Percentiles rank a stretch among this genome's conserved stretches.
Conservation (phyloP, 2,797 vertebrate species). For the Lacerta agilis region DNA sequence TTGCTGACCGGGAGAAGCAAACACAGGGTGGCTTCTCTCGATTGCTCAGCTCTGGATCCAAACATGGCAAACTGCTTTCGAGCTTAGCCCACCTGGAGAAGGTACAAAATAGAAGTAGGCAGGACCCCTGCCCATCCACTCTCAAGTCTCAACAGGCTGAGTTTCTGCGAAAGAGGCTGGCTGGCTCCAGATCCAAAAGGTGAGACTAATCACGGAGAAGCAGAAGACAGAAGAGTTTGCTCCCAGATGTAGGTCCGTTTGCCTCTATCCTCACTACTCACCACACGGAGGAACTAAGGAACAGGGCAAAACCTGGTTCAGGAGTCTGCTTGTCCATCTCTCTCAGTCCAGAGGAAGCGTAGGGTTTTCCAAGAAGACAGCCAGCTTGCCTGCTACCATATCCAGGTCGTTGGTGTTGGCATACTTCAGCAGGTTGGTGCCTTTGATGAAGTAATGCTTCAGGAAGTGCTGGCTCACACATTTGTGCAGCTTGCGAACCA, state of each 20-base stretch:
- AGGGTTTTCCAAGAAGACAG: slow-evolving; percentile 78
- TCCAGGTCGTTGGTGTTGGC: slow-evolving; percentile 79
- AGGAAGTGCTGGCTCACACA: slow-evolving; percentile 85
- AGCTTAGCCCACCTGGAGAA: slow-evolving; percentile 20
- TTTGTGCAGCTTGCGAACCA: slow-evolving; percentile 83
- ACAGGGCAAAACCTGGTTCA: neutral
- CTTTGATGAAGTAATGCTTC: slow-evolving; percentile 82
- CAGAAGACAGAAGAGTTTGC: neutral
- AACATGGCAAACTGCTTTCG: neutral
- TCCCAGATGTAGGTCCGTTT: neutral
- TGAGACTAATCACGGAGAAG: neutral
- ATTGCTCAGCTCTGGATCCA: neutral
- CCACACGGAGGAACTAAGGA: neutral
- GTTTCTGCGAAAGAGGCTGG: slow-evolving; percentile 22
- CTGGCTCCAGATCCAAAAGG: neutral
- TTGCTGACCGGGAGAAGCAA: neutral
- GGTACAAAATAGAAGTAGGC: neutral
- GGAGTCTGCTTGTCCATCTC: neutral
- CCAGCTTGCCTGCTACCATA: slow-evolving; percentile 78
- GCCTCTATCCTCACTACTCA: neutral
- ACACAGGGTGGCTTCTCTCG: neutral
- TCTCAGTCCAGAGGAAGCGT: slow-evolving; percentile 43
- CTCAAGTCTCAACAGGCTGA: neutral
- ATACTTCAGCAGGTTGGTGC: slow-evolving; percentile 83
- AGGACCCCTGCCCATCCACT: neutral